A percentile compares a stretch with the other conserved stretches of the same genome.
Evolutionary conservation across 2,113 vertebrate genomes (phyloP).

Genomic region (Microtus pennsylvanicus): DNA sequence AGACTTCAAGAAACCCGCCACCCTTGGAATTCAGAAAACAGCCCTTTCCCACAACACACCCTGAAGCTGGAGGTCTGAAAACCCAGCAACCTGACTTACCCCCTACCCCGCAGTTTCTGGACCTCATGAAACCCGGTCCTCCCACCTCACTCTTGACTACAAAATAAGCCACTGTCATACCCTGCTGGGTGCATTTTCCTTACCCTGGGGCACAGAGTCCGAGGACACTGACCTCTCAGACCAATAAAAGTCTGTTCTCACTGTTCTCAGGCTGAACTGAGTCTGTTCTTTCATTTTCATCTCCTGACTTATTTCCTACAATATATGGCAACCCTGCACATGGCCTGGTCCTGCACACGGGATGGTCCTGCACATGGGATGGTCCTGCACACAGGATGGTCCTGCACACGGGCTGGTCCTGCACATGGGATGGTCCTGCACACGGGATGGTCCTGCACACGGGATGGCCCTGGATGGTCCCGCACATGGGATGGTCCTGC

Average conservation of each 20-base stretch:
- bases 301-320: not conserved
- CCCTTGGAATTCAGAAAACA: not conserved
- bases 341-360: not conserved
- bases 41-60: no score
- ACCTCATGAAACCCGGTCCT: not conserved
- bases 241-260: not conserved
- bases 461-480: no score
- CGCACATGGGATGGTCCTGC: not conserved
- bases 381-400: no score
- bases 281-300: not conserved
- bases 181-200: not conserved
- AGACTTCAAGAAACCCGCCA: not conserved
- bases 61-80: not conserved
- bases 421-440: fast-evolving
- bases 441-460: no score
- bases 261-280: not conserved
- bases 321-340: not conserved
- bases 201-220: not conserved
- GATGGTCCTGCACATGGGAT: no score
- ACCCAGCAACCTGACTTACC: not conserved
- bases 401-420: no score
- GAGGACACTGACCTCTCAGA: not conserved
- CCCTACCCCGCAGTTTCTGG: not conserved
- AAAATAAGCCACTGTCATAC: not conserved
- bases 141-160: not conserved